Percentiles rank a stretch among this genome's conserved stretches.
Evolutionary conservation across 2,888 invertebrate species (phyloP).

Genomic region (Acanthosepion pharaonis): DNA sequence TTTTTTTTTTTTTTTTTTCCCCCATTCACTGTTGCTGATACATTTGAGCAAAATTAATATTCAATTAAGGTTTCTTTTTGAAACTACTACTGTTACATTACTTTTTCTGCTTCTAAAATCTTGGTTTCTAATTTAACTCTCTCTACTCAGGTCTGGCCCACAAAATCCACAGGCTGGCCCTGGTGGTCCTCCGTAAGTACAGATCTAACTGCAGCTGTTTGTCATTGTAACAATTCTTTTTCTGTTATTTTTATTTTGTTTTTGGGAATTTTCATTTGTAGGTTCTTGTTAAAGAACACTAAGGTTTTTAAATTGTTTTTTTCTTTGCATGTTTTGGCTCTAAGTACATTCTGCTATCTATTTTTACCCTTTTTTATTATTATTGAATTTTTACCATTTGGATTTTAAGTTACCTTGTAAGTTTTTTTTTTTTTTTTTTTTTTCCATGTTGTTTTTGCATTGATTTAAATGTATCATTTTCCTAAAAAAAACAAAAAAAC

Average conservation of each 20-base stretch:
- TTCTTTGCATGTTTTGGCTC: neutral
- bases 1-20: neutral
- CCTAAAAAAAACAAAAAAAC: too few species aligned
- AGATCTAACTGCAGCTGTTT: neutral
- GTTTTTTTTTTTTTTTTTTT: too few species aligned
- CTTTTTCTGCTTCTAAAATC: neutral
- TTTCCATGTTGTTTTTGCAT: too few species aligned
- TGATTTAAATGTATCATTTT: too few species aligned
- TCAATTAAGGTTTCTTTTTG: too few species aligned
- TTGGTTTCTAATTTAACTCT: neutral
- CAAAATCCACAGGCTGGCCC: conserved; percentile 68
- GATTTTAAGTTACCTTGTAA: too few species aligned
- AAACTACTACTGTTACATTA: neutral
- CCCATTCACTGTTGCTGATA: neutral
- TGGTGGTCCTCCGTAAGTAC: conserved; percentile 69
- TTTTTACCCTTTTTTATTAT: neutral
- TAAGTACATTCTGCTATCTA: neutral
- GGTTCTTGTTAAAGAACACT: neutral
- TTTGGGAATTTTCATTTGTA: neutral
- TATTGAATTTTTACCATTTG: too few species aligned
- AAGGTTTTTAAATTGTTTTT: neutral
- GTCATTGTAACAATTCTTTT: neutral
- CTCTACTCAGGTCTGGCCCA: conserved; percentile 50
- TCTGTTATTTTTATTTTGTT: neutral
- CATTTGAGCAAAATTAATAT: neutral